A percentile compares a stretch with the other conserved stretches of the same genome.
Conservation (phyloP, 2,113 vertebrate species). For the Macrotus californicus region DNA sequence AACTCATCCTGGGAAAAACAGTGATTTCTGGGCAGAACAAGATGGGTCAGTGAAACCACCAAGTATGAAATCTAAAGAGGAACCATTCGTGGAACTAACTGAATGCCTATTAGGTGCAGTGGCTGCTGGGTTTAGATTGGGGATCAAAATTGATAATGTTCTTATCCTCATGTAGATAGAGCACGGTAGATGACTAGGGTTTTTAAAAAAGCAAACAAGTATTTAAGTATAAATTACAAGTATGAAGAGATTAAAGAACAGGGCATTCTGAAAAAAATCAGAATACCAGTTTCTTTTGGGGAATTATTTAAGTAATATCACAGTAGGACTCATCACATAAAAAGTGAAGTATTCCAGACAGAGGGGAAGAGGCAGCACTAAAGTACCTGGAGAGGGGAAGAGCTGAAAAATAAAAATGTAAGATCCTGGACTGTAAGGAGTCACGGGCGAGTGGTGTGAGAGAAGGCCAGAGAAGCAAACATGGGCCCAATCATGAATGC, state of each 20-base stretch:
- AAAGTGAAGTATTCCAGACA: background rate
- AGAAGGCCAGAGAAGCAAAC: background rate
- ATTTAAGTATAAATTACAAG: background rate
- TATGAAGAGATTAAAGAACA: background rate
- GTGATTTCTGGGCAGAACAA: background rate
- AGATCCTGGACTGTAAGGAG: background rate
- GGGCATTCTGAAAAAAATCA: background rate
- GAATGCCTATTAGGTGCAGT: background rate
- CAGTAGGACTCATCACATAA: background rate
- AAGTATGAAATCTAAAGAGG: background rate
- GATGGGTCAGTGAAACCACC: background rate
- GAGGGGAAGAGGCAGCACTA: background rate
- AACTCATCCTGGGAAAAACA: background rate
- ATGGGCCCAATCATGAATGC: background rate
- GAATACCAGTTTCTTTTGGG: background rate
- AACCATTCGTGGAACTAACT: background rate
- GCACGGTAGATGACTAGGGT: background rate
- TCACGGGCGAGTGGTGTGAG: background rate
- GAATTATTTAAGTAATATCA: background rate
- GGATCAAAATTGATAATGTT: background rate
- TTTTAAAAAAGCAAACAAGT: background rate
- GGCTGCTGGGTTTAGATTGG: background rate
- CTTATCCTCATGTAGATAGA: background rate
- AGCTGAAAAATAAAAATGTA: background rate
- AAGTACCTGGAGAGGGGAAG: background rate